These are phyloP conservation scores for Calyptomena viridis DNA, from an alignment of 2,113 vertebrate genomes.

Conservation along the genomic window DNA sequence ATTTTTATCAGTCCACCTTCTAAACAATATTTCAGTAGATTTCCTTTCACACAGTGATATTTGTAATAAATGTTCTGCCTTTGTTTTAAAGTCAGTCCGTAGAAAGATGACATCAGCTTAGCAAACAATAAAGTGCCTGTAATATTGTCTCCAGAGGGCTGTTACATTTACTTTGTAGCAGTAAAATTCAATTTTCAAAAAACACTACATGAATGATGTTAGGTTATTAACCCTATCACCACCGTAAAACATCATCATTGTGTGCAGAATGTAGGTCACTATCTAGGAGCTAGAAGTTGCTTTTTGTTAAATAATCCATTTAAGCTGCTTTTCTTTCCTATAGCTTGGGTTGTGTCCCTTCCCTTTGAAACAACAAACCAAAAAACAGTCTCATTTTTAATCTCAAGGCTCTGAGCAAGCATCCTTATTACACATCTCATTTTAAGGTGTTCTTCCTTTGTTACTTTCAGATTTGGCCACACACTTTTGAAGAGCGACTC, in stretches of 20 bases:
- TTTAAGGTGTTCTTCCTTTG: constrained; percentile 64
- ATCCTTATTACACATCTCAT: constrained; percentile 34
- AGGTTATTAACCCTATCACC: constrained; percentile 83
- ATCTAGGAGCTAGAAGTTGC: constrained; percentile 74
- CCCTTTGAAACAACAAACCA: constrained; percentile 9
- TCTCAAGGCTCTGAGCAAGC: constrained; percentile 11
- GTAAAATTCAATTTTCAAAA: constrained; percentile 89
- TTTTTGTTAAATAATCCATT: constrained; percentile 81
- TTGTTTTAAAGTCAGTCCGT: constrained; percentile 90
- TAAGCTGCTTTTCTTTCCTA: constrained; percentile 76
- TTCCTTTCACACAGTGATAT: constrained; percentile 97
- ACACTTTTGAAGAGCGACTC: constrained; percentile 50
- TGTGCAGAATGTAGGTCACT: constrained; percentile 80
- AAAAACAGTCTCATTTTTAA: constrained; percentile 47
- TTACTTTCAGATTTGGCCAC: constrained; percentile 19
- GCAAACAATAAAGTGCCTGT: constrained; percentile 97
- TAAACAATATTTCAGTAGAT: constrained; percentile 90
- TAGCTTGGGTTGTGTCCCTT: constrained; percentile 55
- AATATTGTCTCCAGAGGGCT: constrained; percentile 92
- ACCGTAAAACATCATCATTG: constrained; percentile 78
- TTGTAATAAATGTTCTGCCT: constrained; percentile 94
- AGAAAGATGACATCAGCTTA: constrained; percentile 98
- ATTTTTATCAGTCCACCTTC: constrained; percentile 84
- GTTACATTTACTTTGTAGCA: constrained; percentile 94
- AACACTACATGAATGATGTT: constrained; percentile 84